These are phyloP conservation scores for Anas acuta DNA, from an alignment of 2,797 vertebrate genomes.

Conservation along the genomic window DNA sequence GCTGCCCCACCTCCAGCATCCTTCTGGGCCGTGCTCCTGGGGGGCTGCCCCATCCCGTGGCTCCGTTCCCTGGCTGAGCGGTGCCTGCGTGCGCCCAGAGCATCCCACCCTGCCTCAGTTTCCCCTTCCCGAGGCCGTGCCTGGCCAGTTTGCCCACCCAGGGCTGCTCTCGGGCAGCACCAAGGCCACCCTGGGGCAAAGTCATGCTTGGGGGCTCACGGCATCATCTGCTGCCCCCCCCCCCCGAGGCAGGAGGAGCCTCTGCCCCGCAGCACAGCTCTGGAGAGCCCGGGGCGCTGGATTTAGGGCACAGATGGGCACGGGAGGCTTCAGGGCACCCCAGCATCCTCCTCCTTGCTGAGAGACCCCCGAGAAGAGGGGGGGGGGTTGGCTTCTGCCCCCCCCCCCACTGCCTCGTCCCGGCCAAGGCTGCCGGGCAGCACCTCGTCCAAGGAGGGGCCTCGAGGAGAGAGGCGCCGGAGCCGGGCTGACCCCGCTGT, in stretches of 20 bases:
- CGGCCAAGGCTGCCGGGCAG: neutral
- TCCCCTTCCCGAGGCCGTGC: neutral
- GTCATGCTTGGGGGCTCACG: no score
- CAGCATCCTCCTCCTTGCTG: neutral
- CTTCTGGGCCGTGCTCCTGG: neutral
- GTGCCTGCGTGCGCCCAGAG: neutral
- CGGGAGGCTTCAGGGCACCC: neutral
- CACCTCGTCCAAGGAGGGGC: neutral
- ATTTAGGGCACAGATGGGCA: neutral
- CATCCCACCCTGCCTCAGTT: neutral
- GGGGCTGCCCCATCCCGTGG: neutral
- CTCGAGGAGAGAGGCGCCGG: neutral
- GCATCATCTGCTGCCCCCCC: neutral
- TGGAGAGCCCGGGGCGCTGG: neutral
- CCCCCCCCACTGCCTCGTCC: neutral
- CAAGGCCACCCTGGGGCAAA: neutral
- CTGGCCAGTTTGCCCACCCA: neutral
- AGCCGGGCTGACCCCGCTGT: conserved; percentile 23
- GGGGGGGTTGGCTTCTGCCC: neutral
- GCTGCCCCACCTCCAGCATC: neutral
- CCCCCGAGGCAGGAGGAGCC: neutral
- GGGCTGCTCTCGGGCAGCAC: neutral
- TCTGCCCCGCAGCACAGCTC: accelerated
- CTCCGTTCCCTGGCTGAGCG: accelerated
- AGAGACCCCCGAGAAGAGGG: accelerated